Percentiles rank a stretch among this genome's conserved stretches.
Evolutionary conservation across 1,140 invertebrate genomes (phyloP).

Genomic region (Archivesica marissinica): DNA sequence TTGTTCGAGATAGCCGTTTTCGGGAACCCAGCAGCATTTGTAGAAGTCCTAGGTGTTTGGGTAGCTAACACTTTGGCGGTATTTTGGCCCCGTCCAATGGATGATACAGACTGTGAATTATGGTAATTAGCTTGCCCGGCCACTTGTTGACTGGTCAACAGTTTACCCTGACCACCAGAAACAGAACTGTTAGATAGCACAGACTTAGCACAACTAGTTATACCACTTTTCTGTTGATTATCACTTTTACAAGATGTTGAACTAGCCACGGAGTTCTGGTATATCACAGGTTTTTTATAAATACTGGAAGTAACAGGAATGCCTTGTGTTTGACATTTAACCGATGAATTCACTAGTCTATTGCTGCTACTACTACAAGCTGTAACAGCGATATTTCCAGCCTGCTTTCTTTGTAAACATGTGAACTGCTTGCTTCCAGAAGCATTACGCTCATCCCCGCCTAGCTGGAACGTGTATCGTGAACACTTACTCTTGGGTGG

Average conservation of each 20-base stretch:
- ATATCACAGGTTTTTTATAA: neutral
- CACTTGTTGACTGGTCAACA: neutral
- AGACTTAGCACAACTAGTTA: neutral
- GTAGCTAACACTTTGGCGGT: neutral
- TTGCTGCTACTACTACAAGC: neutral
- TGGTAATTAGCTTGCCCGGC: too few species aligned
- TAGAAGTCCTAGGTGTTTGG: neutral
- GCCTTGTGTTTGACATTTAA: neutral
- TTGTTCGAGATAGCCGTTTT: neutral
- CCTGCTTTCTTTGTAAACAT: neutral
- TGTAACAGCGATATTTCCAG: neutral
- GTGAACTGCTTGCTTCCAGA: neutral
- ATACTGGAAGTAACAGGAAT: neutral
- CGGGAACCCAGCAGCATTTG: neutral
- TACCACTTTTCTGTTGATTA: neutral
- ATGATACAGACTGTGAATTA: neutral
- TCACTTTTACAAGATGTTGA: too few species aligned
- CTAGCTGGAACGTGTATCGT: constrained; percentile 43
- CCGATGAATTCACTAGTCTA: neutral
- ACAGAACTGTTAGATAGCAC: neutral
- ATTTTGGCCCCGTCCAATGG: neutral
- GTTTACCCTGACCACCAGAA: neutral
- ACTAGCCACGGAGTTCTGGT: too few species aligned
- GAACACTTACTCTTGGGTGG: constrained; percentile 51
- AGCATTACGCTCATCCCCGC: neutral